Evolutionary conservation across 2,113 vertebrate species (phyloP).

Genomic region (Labrus mixtus): DNA sequence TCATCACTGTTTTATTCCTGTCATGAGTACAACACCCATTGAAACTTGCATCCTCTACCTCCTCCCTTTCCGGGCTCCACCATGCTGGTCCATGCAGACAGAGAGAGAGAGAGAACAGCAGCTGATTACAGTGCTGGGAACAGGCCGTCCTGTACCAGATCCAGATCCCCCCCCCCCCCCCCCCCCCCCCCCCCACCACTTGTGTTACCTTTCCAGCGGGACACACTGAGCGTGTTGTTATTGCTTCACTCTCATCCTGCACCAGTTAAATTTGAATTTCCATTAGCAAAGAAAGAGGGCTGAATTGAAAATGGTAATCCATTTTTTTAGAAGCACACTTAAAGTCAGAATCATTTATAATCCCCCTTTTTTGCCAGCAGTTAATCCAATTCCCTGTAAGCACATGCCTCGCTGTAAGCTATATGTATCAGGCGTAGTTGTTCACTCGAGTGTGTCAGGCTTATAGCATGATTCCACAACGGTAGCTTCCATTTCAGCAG

Average conservation of each 20-base stretch:
- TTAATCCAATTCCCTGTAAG: conserved; percentile 77
- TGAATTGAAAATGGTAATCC: conserved; percentile 67
- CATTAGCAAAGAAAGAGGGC: conserved; percentile 46
- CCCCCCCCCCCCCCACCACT: neutral
- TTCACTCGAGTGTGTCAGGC: conserved; percentile 66
- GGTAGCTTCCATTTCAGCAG: conserved; percentile 50
- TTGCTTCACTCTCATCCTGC: conserved; percentile 10
- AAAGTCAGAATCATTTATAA: conserved; percentile 73
- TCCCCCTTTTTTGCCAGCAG: conserved; percentile 56
- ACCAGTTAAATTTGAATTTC: conserved; percentile 39
- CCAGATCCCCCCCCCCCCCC: conserved; percentile 29
- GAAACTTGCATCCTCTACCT: conserved; percentile 19
- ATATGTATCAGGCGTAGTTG: conserved; percentile 61
- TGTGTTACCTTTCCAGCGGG: conserved; percentile 11
- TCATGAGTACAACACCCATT: neutral
- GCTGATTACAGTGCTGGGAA: conserved; percentile 24
- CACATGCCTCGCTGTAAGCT: conserved; percentile 58
- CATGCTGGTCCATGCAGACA: conserved; percentile 12
- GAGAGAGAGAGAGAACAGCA: conserved; percentile 3
- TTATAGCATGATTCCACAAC: conserved; percentile 59
- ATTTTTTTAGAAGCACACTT: conserved; percentile 63
- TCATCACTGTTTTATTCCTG: neutral
- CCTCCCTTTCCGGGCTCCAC: conserved; percentile 27
- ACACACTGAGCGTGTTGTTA: neutral
- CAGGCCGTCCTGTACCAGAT: conserved; percentile 38